A percentile compares a stretch with the other conserved stretches of the same genome.
phyloP scores from a whole-genome alignment of 2,797 vertebrate species.

The Micropoecilia bifurca region DNA sequence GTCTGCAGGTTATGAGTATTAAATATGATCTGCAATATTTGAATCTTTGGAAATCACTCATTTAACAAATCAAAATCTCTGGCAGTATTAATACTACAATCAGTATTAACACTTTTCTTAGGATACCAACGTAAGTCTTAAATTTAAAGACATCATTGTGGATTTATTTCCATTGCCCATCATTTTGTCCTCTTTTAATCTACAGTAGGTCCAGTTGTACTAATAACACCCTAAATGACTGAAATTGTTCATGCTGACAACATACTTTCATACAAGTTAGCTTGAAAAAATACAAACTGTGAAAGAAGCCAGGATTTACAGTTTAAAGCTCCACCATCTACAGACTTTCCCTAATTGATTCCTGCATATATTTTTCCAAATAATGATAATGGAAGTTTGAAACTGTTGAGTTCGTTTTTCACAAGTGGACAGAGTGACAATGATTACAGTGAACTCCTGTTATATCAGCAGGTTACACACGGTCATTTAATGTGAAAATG shows the following conservation, averaged over 20 bases:
- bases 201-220: not conserved
- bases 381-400: constrained; percentile 10
- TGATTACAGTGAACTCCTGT: constrained; percentile 34
- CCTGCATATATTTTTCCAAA: not conserved
- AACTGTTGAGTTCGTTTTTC: constrained; percentile 13
- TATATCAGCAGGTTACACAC: constrained; percentile 29
- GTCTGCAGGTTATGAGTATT: not conserved
- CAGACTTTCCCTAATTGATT: not conserved
- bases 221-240: not conserved
- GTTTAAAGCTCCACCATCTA: not conserved
- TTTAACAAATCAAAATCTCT: not conserved
- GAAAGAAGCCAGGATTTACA: not conserved
- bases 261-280: constrained; percentile 5
- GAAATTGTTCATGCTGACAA: not conserved
- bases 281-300: not conserved
- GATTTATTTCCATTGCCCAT: not conserved
- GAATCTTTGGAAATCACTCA: not conserved
- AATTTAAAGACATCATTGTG: not conserved
- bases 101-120: not conserved
- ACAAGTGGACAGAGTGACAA: constrained; percentile 29
- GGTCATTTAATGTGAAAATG: constrained; percentile 60
- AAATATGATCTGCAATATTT: not conserved
- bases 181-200: not conserved
- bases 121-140: not conserved
- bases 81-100: not conserved